A percentile compares a stretch with the other conserved stretches of the same genome.
These are phyloP conservation scores for Acestrorhynchus altus DNA, from an alignment of 2,797 vertebrate genomes.

Conservation along the genomic window DNA sequence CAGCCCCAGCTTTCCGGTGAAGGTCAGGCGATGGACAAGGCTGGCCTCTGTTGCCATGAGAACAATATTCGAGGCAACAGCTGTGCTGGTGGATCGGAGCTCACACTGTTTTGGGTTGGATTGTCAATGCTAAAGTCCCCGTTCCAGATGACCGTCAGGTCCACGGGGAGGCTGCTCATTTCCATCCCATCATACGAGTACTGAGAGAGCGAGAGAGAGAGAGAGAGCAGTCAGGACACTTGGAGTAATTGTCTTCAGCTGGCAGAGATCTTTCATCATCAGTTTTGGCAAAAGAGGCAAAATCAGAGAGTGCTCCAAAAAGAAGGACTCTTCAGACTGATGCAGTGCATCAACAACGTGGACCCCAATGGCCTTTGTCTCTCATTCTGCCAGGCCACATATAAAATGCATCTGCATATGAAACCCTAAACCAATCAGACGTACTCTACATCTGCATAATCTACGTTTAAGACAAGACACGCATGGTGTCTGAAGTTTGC, in stretches of 20 bases:
- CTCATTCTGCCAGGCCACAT: neutral
- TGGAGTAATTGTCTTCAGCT: conserved; percentile 48
- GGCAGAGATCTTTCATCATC: conserved; percentile 45
- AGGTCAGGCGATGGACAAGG: conserved; percentile 66
- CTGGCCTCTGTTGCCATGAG: conserved; percentile 86
- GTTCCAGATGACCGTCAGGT: conserved; percentile 97
- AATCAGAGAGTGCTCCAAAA: neutral
- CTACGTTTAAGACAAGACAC: too few species aligned
- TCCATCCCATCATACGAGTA: conserved; percentile 97
- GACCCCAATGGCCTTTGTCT: neutral
- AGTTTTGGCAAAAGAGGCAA: conserved; percentile 44
- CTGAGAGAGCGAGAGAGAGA: conserved; percentile 73
- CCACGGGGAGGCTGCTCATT: conserved; percentile 95
- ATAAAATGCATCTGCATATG: neutral
- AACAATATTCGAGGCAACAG: conserved; percentile 81
- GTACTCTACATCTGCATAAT: too few species aligned
- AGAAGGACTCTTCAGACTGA: conserved; percentile 19
- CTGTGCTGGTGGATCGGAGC: conserved; percentile 59
- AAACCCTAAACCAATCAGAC: neutral
- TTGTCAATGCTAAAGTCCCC: conserved; percentile 99
- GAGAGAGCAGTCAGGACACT: neutral
- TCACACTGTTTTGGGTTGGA: conserved; percentile 92
- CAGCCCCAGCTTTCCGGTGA: conserved; percentile 20
- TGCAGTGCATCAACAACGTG: neutral
- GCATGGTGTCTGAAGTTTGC: too few species aligned